Base-by-base conservation (phyloP, 2,888 invertebrate genomes). In the Drosophila limbata region DNA sequence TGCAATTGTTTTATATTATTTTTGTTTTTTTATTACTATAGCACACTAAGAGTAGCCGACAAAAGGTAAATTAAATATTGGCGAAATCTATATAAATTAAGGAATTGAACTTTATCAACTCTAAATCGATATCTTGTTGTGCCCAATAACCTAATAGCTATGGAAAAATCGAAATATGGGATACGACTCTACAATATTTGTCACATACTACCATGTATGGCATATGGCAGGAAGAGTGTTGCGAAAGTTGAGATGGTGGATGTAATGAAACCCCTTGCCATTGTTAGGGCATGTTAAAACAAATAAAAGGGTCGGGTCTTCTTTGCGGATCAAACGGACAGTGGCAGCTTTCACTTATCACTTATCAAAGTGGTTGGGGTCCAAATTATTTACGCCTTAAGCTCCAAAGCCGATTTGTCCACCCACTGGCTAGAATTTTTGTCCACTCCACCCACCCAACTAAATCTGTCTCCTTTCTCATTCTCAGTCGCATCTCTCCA, bases 311-410 rank as follows among this genome's bases (percentile, higher is more conserved):
- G 69, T 70, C 71, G 61, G 48, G 47, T 63, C 65, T 63, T 67
- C 73, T 45, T 66, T 62, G 33, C 73, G 70, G 69, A 86, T 79
- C 74, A 84, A 87, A 69, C 64, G 77, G 70, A 65, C 69, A 75
- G 72, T 59, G 69, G 68, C 72, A 59, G 79, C 78, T 77, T 85
- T 82, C 78, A 83, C 85, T 84, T 85, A 81, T 82, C 78, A 83
- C 85, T 84, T 85, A 81, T 84, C 79, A 65, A 66, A 73, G 71
- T 74, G 71, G 77, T 75, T 56, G 81, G 86, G 77, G 75, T 60
- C 68, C 74, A 83, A 89, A 89, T 85, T 89, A 89, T 89, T 81
- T 81, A 81, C 89, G 89, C 89, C 89, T 79, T 75, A 81, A 88
- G 88, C 86, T 71, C 69, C 77, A 88, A 89, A 86, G 83, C 86